phyloP scores from a whole-genome alignment of 2,113 vertebrate genomes.

The Phodopus roborovskii region DNA sequence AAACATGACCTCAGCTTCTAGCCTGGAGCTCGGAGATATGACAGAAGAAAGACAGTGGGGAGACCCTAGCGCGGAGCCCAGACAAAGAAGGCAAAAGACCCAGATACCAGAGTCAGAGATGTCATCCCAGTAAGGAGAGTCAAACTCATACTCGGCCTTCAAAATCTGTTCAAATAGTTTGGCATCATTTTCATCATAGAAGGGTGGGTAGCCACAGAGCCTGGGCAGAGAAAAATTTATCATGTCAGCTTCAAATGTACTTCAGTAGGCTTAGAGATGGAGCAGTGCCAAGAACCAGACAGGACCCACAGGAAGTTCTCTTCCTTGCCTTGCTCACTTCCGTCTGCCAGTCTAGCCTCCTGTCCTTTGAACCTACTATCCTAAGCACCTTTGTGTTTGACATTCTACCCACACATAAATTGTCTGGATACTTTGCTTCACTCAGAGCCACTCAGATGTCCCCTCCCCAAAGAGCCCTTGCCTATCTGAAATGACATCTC shows the following conservation, averaged over 20 bases:
- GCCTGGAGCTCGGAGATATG: not conserved
- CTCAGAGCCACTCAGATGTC: not conserved
- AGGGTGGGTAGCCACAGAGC: conserved; percentile 97
- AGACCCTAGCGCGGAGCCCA: not conserved
- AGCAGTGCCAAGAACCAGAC: not conserved
- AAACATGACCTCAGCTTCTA: not conserved
- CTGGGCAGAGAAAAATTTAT: conserved; percentile 83
- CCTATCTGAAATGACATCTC: conserved; percentile 11
- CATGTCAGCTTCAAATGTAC: not conserved
- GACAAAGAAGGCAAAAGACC: not conserved
- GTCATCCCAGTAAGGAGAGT: conserved; percentile 99
- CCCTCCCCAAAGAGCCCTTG: not conserved
- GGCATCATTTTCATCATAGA: conserved; percentile 98
- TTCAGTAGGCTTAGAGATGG: not conserved
- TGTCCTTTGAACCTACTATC: not conserved
- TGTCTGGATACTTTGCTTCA: not conserved
- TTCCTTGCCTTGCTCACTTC: not conserved
- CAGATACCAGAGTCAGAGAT: conserved; percentile 96
- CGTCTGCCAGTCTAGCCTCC: not conserved
- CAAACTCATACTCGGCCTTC: conserved; percentile 97
- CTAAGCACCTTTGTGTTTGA: not conserved
- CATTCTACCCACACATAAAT: not conserved
- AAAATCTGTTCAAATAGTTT: conserved; percentile 99
- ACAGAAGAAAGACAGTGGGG: not conserved
- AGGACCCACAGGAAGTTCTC: not conserved